These are phyloP conservation scores for Halcyon smyrnensis DNA, from an alignment of 2,797 vertebrate species.

Conservation along the genomic window DNA sequence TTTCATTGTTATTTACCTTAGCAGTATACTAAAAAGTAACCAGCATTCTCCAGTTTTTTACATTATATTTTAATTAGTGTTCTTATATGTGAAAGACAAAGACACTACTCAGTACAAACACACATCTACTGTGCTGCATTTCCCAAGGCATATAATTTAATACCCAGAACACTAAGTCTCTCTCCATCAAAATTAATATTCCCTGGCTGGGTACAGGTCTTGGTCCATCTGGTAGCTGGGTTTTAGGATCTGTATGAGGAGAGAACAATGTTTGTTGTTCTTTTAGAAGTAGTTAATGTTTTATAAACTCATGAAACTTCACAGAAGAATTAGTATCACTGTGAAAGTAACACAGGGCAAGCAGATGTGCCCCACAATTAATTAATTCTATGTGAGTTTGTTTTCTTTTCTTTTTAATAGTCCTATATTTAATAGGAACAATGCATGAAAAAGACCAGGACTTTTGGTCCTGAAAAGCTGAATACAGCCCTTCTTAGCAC, in stretches of 20 bases:
- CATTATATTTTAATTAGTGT: slow-evolving; percentile 64
- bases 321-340: not conserved
- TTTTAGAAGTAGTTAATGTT: not conserved
- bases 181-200: slow-evolving; percentile 41
- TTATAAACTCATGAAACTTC: slow-evolving; percentile 24
- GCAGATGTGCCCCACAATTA: not conserved
- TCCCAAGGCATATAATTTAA: slow-evolving; percentile 47
- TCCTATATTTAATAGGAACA: not conserved
- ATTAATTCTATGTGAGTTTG: not conserved
- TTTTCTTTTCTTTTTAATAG: not conserved
- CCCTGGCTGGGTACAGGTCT: not conserved
- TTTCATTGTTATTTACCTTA: slow-evolving; percentile 59
- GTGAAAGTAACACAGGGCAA: not conserved
- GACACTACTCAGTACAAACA: slow-evolving; percentile 38
- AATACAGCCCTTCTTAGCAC: not conserved
- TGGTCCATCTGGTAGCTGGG: slow-evolving; percentile 34
- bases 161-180: not conserved
- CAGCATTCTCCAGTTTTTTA: slow-evolving; percentile 36
- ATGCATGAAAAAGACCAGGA: not conserved
- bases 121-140: slow-evolving; percentile 10
- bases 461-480: not conserved
- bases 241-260: not conserved
- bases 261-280: slow-evolving; percentile 35
- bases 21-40: slow-evolving; percentile 15
- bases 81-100: slow-evolving; percentile 48